Evolutionary conservation across 1,140 invertebrate genomes (phyloP).

Genomic region (Fopius arisanus): DNA sequence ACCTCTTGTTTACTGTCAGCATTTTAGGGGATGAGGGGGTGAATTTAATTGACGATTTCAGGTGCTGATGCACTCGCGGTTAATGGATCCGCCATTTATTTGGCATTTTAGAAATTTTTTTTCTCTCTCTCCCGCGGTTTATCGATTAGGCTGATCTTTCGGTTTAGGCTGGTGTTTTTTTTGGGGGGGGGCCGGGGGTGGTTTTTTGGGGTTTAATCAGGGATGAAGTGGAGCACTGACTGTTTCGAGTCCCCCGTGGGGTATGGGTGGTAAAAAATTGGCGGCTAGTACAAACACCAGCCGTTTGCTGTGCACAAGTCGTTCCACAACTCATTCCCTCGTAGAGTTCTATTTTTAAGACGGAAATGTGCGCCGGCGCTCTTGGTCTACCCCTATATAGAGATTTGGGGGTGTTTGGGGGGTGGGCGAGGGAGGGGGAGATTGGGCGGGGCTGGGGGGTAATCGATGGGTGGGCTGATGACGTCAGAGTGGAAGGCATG

Average conservation of each 20-base stretch:
- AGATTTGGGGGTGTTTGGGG: slow-evolving; percentile 17
- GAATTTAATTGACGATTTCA: too few relatives aligned
- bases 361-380: slow-evolving; percentile 47
- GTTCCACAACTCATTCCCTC: not conserved
- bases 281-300: slow-evolving; percentile 15
- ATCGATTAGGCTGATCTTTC: too few relatives aligned
- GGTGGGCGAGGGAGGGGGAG: not conserved
- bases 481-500: not conserved
- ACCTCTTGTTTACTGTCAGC: not conserved
- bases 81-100: not conserved
- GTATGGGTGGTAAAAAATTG: not conserved
- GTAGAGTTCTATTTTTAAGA: slow-evolving; percentile 46
- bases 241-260: not conserved
- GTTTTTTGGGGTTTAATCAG: not conserved
- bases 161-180: too few relatives aligned
- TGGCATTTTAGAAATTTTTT: not conserved
- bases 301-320: not conserved
- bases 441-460: not conserved
- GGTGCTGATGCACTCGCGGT: too few relatives aligned
- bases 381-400: slow-evolving; percentile 47
- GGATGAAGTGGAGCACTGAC: not conserved
- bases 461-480: not conserved
- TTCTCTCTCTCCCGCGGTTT: too few relatives aligned
- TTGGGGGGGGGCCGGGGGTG: too few relatives aligned
- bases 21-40: not conserved